phyloP scores from a whole-genome alignment of 1,140 invertebrate genomes.

The Diachasmimorpha longicaudata region DNA sequence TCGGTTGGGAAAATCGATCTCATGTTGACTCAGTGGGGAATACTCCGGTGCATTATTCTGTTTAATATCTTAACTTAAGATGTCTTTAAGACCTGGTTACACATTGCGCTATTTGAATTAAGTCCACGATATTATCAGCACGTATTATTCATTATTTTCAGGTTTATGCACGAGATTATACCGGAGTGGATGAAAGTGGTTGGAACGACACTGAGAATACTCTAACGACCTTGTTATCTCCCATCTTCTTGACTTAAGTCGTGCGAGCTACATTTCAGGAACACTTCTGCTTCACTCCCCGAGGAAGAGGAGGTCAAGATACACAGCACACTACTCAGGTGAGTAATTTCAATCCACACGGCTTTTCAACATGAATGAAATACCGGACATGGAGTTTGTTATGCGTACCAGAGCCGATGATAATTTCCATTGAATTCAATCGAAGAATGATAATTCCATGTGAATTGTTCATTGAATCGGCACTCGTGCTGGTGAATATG shows the following conservation, averaged over 20 bases:
- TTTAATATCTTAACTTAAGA: too few relatives aligned
- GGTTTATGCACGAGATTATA: background rate
- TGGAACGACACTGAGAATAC: background rate
- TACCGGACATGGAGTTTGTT: too few relatives aligned
- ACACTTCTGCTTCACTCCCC: background rate
- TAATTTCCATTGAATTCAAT: background rate
- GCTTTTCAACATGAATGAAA: too few relatives aligned
- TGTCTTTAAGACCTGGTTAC: too few relatives aligned
- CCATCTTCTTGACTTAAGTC: background rate
- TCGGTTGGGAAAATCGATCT: background rate
- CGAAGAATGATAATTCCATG: background rate
- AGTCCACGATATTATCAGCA: too few relatives aligned
- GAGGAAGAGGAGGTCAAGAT: background rate
- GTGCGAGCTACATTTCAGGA: background rate
- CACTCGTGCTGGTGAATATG: background rate
- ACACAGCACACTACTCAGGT: background rate
- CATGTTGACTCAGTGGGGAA: too few relatives aligned
- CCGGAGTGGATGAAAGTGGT: background rate
- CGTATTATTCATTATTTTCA: background rate
- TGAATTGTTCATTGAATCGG: background rate
- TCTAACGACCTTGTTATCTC: slow-evolving; percentile 7
- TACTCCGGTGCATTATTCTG: too few relatives aligned
- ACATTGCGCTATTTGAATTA: too few relatives aligned
- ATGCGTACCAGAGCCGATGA: background rate
- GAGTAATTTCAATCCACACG: background rate